Percentiles rank a stretch among this genome's conserved stretches.
Conservation (phyloP, 2,797 vertebrate genomes). For the Myiotriccus ornatus region DNA sequence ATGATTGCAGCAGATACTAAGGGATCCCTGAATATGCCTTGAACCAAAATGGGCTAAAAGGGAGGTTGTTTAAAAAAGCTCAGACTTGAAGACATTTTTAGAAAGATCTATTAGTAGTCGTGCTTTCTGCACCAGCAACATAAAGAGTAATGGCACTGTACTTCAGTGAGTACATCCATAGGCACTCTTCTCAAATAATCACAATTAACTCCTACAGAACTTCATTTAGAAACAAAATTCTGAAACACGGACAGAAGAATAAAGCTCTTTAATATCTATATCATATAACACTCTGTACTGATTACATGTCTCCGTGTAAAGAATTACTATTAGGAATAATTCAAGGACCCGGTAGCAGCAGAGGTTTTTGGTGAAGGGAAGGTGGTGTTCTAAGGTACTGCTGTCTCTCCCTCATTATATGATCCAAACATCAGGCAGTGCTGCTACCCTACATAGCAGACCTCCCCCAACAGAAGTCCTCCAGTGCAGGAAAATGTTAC, state of each 20-base stretch:
- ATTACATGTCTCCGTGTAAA: neutral
- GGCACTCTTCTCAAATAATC: neutral
- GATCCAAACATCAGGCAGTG: neutral
- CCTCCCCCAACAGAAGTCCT: neutral
- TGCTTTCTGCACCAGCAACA: neutral
- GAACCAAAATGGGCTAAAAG: neutral
- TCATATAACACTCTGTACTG: neutral
- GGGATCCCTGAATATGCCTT: neutral
- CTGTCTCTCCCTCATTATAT: neutral
- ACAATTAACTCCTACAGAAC: neutral
- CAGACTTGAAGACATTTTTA: neutral
- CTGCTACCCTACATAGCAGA: neutral
- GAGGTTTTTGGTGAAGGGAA: neutral
- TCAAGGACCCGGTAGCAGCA: neutral
- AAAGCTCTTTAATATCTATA: neutral
- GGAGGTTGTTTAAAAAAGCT: neutral
- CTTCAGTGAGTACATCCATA: neutral
- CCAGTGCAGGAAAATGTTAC: neutral
- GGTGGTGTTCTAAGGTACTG: neutral
- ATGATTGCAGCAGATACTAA: neutral
- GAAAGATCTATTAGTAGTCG: neutral
- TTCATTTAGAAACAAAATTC: neutral
- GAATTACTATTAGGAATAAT: neutral
- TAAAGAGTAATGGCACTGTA: neutral
- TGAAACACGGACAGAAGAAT: neutral